Evolutionary conservation across 2,113 vertebrate genomes (phyloP), one percentile per base, ranked within the genome.

Genomic region (Ictalurus punctatus): DNA sequence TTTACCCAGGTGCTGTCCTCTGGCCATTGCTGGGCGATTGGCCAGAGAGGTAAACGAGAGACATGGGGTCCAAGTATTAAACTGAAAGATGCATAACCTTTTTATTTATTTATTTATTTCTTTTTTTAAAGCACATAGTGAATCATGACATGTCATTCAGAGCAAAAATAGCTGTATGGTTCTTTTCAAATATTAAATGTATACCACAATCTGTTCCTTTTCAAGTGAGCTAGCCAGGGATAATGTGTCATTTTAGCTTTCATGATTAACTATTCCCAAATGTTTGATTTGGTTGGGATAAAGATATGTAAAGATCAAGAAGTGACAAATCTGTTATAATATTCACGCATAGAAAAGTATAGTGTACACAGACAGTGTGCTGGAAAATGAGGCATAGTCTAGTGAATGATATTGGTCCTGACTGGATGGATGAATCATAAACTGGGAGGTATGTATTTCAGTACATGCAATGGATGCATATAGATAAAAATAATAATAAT

Each of bases 1-100:
- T 90, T 90, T 88, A 91, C 67, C 52, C 90, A 91, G 90, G 89
- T 90, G 89, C 83, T 54, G 30, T 58, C 59, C 85, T 83, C 85
- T 83, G 82, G 76, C 48, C 52, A 83, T 59, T 54, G 88, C 56
- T 85, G 67, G 90, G 67, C 34, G 10, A 61, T 21, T 65, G 63
- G 79, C 84, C 87, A 86, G 52, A 34, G 86, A 86, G 69, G 78
- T 88, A 86, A 54, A 88, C 4, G 40, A 67, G 52, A 69, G 59
- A 86, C 54, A 17, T 34, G 6, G 30, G 56, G 30, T 76, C 61
- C 81, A 84, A 58, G 48, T 25, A 82, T 14, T 73, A 73, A 21
- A 44, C 5, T 69, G 71, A 84, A 90, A 59, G 79, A 87, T n/a
- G 21, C 85, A 19, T 59, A 21, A 27, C 2, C 12, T 65, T 84